Evolutionary conservation across 2,888 invertebrate genomes (phyloP).

Genomic region (Cordylochernes scorpioides): DNA sequence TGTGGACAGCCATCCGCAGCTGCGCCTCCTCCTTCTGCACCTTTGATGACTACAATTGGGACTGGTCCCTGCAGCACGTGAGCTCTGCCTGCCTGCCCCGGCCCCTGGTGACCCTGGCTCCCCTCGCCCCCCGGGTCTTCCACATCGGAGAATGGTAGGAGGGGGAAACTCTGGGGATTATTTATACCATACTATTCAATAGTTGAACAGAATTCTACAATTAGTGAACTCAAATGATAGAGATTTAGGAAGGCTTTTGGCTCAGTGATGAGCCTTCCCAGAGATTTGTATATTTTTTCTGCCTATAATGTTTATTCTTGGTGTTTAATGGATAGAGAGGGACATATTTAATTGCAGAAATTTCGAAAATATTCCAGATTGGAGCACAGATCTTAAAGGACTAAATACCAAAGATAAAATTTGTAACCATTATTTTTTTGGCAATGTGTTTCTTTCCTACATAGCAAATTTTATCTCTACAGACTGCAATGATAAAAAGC

Average conservation of each 20-base stretch:
- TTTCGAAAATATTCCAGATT: too few species aligned
- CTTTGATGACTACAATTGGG: slow-evolving; percentile 99
- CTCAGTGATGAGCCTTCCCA: background rate
- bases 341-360: too few species aligned
- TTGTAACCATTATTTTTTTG: too few species aligned
- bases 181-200: too few species aligned
- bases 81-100: slow-evolving; percentile 38
- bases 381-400: too few species aligned
- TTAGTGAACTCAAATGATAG: background rate
- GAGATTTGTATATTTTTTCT: background rate
- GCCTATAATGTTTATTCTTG: background rate
- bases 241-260: background rate
- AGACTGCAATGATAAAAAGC: too few species aligned
- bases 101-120: slow-evolving; percentile 50
- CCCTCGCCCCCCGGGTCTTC: slow-evolving; percentile 77
- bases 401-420: too few species aligned
- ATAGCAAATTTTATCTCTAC: too few species aligned
- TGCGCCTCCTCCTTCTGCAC: slow-evolving; percentile 77
- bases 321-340: too few species aligned
- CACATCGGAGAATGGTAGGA: slow-evolving; percentile 94
- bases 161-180: too few species aligned
- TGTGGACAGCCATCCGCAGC: slow-evolving; percentile 55
- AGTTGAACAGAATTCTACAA: too few species aligned
- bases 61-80: slow-evolving; percentile 78
- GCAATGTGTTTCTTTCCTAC: too few species aligned